Evolutionary conservation across 2,797 vertebrate genomes (phyloP).

Genomic region (Acipenser ruthenus): DNA sequence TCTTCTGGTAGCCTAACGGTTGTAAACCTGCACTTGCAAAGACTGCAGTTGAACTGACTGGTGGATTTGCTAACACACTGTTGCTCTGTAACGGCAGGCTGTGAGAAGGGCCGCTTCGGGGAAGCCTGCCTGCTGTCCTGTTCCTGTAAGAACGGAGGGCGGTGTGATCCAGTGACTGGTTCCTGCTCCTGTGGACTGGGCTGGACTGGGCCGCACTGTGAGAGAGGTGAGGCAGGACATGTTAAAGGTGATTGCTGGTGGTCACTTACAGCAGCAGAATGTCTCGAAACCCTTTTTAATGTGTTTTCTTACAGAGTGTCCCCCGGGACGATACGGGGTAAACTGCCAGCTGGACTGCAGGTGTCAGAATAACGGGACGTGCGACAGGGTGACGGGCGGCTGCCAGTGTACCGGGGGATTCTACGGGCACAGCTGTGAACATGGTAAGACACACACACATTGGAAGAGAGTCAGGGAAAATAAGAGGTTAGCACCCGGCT

Average conservation of each 20-base stretch:
- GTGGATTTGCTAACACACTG: neutral
- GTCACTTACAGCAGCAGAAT: neutral
- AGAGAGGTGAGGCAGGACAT: slow-evolving; percentile 54
- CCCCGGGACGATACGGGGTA: slow-evolving; percentile 62
- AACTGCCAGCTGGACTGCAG: slow-evolving; percentile 67
- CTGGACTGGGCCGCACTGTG: slow-evolving; percentile 73
- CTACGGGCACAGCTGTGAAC: slow-evolving; percentile 79
- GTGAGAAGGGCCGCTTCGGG: slow-evolving; percentile 60
- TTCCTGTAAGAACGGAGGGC: slow-evolving; percentile 67
- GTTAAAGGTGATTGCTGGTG: neutral
- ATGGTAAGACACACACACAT: slow-evolving; percentile 57
- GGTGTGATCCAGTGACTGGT: slow-evolving; percentile 58
- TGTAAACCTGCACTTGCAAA: no score
- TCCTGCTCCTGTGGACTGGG: slow-evolving; percentile 76
- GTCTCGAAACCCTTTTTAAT: neutral
- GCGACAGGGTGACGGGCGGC: slow-evolving; percentile 60
- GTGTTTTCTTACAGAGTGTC: slow-evolving; percentile 59
- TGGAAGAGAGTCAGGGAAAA: no score
- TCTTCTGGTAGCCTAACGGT: no score
- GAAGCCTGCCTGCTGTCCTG: slow-evolving; percentile 57
- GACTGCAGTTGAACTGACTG: neutral
- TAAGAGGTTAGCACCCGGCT: no score
- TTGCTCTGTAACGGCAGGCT: slow-evolving; percentile 51
- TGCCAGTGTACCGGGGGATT: slow-evolving; percentile 70
- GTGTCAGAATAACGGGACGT: slow-evolving; percentile 68